phyloP scores from a whole-genome alignment of 2,113 vertebrate species.

The Gracilinanus agilis region DNA sequence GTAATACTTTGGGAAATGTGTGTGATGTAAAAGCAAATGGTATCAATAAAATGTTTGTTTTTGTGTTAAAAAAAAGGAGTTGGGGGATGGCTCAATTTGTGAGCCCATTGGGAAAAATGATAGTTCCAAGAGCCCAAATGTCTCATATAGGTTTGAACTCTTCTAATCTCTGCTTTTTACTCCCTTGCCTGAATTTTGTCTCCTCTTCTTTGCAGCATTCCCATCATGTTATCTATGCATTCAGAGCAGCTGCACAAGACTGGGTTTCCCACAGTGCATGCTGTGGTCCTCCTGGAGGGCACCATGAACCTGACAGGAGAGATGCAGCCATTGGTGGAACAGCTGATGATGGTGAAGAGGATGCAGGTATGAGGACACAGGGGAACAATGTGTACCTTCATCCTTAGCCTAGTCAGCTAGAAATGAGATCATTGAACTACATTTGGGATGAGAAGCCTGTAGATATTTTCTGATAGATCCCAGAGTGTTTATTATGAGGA shows the following conservation, averaged over 20 bases:
- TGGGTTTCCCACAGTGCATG: slow-evolving; percentile 95
- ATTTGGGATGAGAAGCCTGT: background rate
- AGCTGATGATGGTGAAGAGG: slow-evolving; percentile 98
- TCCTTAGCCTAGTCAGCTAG: background rate
- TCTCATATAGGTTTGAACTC: background rate
- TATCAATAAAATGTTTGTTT: background rate
- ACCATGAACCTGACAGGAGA: slow-evolving; percentile 99
- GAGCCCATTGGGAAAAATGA: background rate
- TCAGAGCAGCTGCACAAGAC: slow-evolving; percentile 88
- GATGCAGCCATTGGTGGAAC: slow-evolving; percentile 94
- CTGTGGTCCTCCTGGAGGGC: slow-evolving; percentile 96
- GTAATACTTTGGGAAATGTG: too few relatives aligned
- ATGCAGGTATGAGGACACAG: slow-evolving; percentile 91
- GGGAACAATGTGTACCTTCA: background rate
- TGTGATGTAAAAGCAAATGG: background rate
- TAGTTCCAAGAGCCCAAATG: background rate
- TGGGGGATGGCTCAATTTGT: background rate
- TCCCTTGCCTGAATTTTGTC: background rate
- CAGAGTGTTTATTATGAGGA: background rate
- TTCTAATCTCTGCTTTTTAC: background rate
- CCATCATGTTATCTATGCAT: slow-evolving; percentile 91
- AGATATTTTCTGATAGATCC: background rate
- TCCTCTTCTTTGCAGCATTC: slow-evolving; percentile 86
- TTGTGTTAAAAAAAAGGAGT: background rate
- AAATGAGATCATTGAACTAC: background rate